A percentile compares a stretch with the other conserved stretches of the same genome.
Conservation (phyloP, 2,113 vertebrate genomes). For the Dendropsophus ebraccatus region DNA sequence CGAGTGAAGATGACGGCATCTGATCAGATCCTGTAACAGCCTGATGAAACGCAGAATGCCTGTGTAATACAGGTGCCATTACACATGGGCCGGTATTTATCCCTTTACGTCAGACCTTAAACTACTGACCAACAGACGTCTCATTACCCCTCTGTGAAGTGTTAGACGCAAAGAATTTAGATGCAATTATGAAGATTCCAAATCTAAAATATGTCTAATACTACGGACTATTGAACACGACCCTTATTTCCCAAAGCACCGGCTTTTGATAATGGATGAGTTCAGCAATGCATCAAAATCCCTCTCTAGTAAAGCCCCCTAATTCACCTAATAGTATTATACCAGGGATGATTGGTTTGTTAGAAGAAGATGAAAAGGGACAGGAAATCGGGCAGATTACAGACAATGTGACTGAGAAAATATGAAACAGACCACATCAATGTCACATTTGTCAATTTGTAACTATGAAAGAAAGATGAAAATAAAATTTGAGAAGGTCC, state of each 20-base stretch:
- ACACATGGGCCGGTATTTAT: not conserved
- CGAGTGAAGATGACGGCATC: not conserved
- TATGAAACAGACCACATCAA: slow-evolving; percentile 17
- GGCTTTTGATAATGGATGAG: slow-evolving; percentile 15
- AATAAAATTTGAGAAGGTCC: not conserved
- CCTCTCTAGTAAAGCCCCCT: slow-evolving; percentile 25
- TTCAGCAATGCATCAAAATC: slow-evolving; percentile 6
- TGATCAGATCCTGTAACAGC: not conserved
- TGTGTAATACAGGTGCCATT: slow-evolving; percentile 14
- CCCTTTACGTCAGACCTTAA: slow-evolving; percentile 7
- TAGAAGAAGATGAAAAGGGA: slow-evolving; percentile 40
- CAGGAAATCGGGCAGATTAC: slow-evolving; percentile 31
- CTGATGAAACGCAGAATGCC: slow-evolving; percentile 23
- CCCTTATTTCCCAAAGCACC: not conserved
- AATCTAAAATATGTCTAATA: slow-evolving; percentile 36
- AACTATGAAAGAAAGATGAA: not conserved
- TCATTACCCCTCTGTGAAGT: not conserved
- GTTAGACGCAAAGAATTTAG: not conserved
- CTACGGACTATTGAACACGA: slow-evolving; percentile 33
- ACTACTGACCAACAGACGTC: not conserved
- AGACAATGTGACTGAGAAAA: slow-evolving; percentile 3
- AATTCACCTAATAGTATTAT: slow-evolving; percentile 51
- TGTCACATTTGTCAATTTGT: not conserved
- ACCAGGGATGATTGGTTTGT: slow-evolving; percentile 28
- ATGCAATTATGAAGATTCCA: slow-evolving; percentile 22